phyloP scores from a whole-genome alignment of 2,797 vertebrate genomes.

The Melanotaenia maccullochi region DNA sequence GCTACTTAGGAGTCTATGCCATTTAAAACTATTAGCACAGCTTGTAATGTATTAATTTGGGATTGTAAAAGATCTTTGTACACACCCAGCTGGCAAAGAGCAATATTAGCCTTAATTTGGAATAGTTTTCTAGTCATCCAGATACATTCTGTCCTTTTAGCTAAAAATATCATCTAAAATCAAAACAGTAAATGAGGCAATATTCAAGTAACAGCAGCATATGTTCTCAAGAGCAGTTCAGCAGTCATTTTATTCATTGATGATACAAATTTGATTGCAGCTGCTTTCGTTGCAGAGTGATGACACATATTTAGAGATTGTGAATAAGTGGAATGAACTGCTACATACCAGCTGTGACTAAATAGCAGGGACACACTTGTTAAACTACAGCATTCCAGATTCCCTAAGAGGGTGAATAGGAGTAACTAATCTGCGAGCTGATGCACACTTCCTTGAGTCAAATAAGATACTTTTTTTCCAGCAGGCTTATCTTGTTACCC shows the following conservation, averaged over 20 bases:
- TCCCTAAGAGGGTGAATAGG: slow-evolving; percentile 32
- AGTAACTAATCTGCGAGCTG: slow-evolving; percentile 60
- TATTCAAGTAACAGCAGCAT: neutral
- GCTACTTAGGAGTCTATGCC: no score
- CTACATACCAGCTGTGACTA: neutral
- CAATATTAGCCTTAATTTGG: neutral
- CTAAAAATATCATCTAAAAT: neutral
- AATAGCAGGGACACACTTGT: slow-evolving; percentile 13
- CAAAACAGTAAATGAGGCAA: neutral
- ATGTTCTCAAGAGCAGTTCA: neutral
- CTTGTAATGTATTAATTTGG: no score
- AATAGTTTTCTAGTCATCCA: neutral
- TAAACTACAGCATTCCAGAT: slow-evolving; percentile 42
- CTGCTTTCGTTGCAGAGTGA: slow-evolving; percentile 8
- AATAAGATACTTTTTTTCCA: slow-evolving; percentile 50
- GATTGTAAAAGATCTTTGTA: no score
- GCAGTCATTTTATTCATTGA: neutral
- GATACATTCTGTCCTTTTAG: neutral
- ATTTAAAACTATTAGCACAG: no score
- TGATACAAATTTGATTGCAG: neutral
- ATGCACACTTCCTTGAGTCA: slow-evolving; percentile 63
- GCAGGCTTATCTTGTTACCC: slow-evolving; percentile 46
- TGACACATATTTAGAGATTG: slow-evolving; percentile 8
- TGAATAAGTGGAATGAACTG: slow-evolving; percentile 1
- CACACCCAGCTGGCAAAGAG: neutral